These are phyloP conservation scores for Bembecia ichneumoniformis DNA, from an alignment of 2,888 invertebrate genomes.

Conservation along the genomic window DNA sequence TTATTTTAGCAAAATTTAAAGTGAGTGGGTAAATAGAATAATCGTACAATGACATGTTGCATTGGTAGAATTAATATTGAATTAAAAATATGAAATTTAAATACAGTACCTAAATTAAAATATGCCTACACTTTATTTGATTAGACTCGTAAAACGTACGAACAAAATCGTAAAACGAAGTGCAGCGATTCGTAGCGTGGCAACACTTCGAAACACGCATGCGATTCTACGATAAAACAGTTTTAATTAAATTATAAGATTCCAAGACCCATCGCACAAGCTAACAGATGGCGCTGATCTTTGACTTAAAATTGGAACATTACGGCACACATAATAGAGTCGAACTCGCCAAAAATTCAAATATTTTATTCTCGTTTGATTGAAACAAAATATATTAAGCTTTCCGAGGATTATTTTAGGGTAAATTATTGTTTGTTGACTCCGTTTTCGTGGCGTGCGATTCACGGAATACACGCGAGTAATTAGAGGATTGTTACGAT, in stretches of 20 bases:
- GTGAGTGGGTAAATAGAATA: no score
- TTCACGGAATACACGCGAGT: constrained; percentile 38
- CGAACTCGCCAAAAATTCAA: neutral
- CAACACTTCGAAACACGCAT: constrained; percentile 48
- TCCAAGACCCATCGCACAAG: constrained; percentile 20
- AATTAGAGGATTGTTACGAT: constrained; percentile 53
- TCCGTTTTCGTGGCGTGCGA: constrained; percentile 33
- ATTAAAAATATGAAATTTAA: no score
- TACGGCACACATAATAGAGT: neutral
- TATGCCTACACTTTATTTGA: constrained; percentile 57
- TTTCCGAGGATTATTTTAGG: neutral
- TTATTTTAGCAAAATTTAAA: no score
- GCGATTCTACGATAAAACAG: constrained; percentile 50
- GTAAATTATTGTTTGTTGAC: neutral
- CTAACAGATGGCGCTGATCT: constrained; percentile 21
- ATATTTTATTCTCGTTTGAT: neutral
- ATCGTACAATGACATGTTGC: no score
- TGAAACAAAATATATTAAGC: neutral
- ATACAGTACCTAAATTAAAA: no score
- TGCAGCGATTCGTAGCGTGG: constrained; percentile 43
- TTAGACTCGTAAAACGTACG: constrained; percentile 51
- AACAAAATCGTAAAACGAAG: constrained; percentile 27
- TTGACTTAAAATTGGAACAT: neutral
- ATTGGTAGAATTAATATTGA: no score
- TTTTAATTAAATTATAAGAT: constrained; percentile 68